A percentile compares a stretch with the other conserved stretches of the same genome.
Evolutionary conservation across 2,888 invertebrate genomes (phyloP).

Genomic region (Exephanes ischioxanthus): DNA sequence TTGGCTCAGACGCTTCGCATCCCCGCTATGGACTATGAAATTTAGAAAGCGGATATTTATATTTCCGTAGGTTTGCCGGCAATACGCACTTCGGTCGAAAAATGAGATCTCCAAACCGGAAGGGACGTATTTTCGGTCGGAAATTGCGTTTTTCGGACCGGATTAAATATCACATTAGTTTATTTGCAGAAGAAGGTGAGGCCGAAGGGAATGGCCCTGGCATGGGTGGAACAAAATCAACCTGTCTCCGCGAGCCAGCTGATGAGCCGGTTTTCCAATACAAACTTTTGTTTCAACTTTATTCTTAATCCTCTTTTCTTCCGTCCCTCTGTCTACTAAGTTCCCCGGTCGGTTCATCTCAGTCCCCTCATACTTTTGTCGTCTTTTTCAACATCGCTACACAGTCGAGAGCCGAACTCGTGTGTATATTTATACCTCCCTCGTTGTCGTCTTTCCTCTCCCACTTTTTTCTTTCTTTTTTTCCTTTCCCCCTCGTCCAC

Average conservation of each 20-base stretch:
- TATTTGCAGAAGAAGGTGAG: conserved; percentile 9
- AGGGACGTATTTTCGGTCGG: too few species aligned
- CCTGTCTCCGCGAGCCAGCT: conserved; percentile 81
- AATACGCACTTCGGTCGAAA: too few species aligned
- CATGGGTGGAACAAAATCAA: conserved; percentile 76
- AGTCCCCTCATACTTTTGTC: conserved; percentile 69
- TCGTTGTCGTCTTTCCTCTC: conserved; percentile 72
- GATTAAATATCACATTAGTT: not conserved
- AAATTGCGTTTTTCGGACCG: too few species aligned
- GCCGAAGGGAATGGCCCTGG: conserved; percentile 30
- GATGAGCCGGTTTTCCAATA: conserved; percentile 83
- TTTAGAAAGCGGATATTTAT: not conserved
- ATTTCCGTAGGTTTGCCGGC: too few species aligned
- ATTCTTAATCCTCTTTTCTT: conserved; percentile 73
- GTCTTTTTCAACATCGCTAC: conserved; percentile 46
- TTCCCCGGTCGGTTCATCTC: conserved; percentile 47
- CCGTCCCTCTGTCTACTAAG: conserved; percentile 51
- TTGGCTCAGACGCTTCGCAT: too few species aligned
- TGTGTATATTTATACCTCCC: conserved; percentile 81
- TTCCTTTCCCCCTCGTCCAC: conserved; percentile 57
- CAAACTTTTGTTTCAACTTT: conserved; percentile 81
- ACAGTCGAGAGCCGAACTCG: conserved; percentile 68
- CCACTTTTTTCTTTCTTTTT: conserved; percentile 33
- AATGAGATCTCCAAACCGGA: too few species aligned
- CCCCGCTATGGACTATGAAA: not conserved